Conservation (phyloP, 2,888 invertebrate species). For the Epinotia brunnichana region DNA sequence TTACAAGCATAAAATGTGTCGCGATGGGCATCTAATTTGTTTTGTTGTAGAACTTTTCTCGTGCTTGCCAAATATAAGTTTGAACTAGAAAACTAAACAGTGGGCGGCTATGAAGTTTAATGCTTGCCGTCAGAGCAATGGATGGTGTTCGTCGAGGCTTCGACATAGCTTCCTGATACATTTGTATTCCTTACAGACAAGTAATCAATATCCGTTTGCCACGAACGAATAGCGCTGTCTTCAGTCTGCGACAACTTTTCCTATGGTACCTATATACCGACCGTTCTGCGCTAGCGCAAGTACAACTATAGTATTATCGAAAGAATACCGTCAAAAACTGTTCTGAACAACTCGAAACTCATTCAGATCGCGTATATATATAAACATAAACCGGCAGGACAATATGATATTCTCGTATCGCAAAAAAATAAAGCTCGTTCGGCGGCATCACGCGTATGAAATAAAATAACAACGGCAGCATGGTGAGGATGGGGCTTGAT, state of each 20-base stretch:
- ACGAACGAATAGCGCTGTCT: constrained; percentile 67
- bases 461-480: constrained; percentile 81
- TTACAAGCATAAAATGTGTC: constrained; percentile 1
- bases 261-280: constrained; percentile 49
- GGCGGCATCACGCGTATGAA: constrained; percentile 78
- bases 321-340: neutral
- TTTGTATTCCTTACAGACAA: constrained; percentile 82
- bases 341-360: constrained; percentile 14
- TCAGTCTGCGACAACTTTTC: constrained; percentile 66
- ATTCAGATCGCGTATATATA: constrained; percentile 50
- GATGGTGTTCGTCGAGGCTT: constrained; percentile 66
- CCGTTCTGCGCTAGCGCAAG: constrained; percentile 54
- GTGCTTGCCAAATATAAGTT: constrained; percentile 37
- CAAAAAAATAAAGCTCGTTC: constrained; percentile 74
- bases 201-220: constrained; percentile 79
- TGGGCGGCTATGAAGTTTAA: constrained; percentile 72
- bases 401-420: constrained; percentile 67
- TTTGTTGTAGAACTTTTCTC: constrained; percentile 5
- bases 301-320: constrained; percentile 6
- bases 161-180: constrained; percentile 75
- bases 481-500: constrained; percentile 80
- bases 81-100: constrained; percentile 54
- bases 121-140: constrained; percentile 73
- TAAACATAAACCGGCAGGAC: constrained; percentile 55
- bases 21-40: neutral